Evolutionary conservation across 1,140 invertebrate species (phyloP), one percentile per base, ranked within the genome.

Genomic region (Hycleus phaleratus): DNA sequence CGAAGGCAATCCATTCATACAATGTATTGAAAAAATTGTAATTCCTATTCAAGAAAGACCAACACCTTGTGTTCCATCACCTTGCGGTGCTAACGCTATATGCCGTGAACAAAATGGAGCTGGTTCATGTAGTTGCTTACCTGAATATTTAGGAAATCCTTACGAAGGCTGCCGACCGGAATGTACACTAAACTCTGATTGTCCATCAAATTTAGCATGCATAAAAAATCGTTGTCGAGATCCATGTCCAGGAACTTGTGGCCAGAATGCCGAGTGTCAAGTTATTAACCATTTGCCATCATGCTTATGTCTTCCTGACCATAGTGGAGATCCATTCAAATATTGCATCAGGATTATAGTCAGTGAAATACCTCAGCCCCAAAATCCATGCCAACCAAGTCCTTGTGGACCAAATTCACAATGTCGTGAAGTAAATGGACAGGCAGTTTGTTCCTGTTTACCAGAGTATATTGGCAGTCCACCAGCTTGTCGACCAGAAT

Each of bases 151-250:
- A 59, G 88, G 88, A 45, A 86, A 91, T 75, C 84, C 90, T 2
- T 89, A 90, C 59, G 76, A 81, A 48, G 81, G 79, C 9, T 94
- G 91, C 67, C 76, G 79, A 50, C 84, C 84, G 3, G 83, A 85
- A 74, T 85, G 83, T 70, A 74, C 78, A 3, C 71, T 83, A 25
- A 84, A 84, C 64, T 80, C 81, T 2, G 84, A 86, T 64, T 86
- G 84, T 71, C 72, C 78, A 11, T 79, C 80, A 18, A 79, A 82
- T 67, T 75, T 74, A 70, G 78, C 82, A 26, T 85, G 82, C 63
- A 77, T 82, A 49, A 75, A 77, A 68, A 81, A 81, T 46, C 83
- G 81, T 74, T 86, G 84, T 67, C 73, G 77, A 67, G 81, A 86
- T 73, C 84, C 85, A 49, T 86, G 84, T 68, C 79, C 79, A 11